Base-by-base conservation (phyloP, 2,797 vertebrate species). In the Sebastes hopkinsi region DNA sequence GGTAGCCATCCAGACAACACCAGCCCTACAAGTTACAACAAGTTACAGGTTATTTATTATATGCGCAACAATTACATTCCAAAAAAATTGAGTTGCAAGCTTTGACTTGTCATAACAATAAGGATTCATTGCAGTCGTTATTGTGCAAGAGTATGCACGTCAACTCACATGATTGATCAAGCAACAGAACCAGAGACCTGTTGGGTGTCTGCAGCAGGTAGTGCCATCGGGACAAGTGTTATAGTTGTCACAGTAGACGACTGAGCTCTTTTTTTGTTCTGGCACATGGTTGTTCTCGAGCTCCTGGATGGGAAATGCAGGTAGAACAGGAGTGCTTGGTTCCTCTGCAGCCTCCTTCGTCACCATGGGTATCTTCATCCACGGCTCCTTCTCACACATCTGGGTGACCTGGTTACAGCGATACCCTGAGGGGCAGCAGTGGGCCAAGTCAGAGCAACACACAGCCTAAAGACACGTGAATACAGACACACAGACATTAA, bases 371-470 rank as follows among this genome's bases (percentile, higher is more conserved):
- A 83, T 59, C 38, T 6, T 88, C 52, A 72, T 6, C 93, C 90
- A 92, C 0, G 81, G 86, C 75, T 10, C 0, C 62, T 64, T 92
- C 75, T 88, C 85, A 73, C 95, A 96, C 72, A 29, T 72, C 68
- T 84, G 38, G 8, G 67, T 72, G 2, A 3, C 5, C 8, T 14
- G 1, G 77, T 94, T 85, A 65, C 96, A 96, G 1, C 1, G 62
- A 74, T 29, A 95, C 1, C 75, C 91, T 2, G 32, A 25, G 1
- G 95, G 96, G 81, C 95, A 96, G 88, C 95, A 96, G 90, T 95
- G 91, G 50, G 66, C 10, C 83, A 66, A 10, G 86, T 96, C 96
- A 2, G 90, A 0, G 75, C 95, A 96, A 71, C 95, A 96, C 55
- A 95, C 91, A 0, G 94, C 95, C 95, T 96, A 72, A 32, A 38